A percentile compares a stretch with the other conserved stretches of the same genome.
Evolutionary conservation across 2,888 invertebrate genomes (phyloP).

Genomic region (Lochmaea crataegi): DNA sequence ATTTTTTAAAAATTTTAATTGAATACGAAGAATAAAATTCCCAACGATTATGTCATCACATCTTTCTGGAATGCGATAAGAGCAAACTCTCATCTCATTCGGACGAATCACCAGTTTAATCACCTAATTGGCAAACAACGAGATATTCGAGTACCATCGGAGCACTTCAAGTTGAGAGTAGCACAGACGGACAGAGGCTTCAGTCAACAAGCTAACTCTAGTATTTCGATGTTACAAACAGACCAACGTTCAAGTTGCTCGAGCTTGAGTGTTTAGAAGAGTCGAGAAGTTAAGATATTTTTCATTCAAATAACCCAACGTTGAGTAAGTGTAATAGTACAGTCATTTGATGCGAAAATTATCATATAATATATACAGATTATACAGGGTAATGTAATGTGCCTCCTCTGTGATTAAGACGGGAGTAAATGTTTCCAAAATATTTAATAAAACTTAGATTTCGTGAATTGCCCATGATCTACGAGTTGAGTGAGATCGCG

Average conservation of each 20-base stretch:
- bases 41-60: background rate
- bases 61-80: background rate
- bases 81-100: background rate
- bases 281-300: background rate
- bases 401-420: too few relatives aligned
- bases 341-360: too few relatives aligned
- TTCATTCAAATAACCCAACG: background rate
- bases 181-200: slow-evolving; percentile 27
- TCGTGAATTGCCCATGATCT: too few relatives aligned
- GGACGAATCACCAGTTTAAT: slow-evolving; percentile 24
- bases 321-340: background rate
- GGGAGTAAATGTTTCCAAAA: too few relatives aligned
- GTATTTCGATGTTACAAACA: slow-evolving; percentile 27
- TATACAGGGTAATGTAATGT: too few relatives aligned
- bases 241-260: slow-evolving; percentile 32
- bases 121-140: slow-evolving; percentile 37
- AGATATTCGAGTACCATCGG: slow-evolving; percentile 18
- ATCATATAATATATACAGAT: too few relatives aligned
- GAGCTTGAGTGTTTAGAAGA: slow-evolving; percentile 3
- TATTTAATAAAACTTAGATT: too few relatives aligned
- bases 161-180: slow-evolving; percentile 17
- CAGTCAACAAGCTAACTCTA: slow-evolving; percentile 37
- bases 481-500: too few relatives aligned
- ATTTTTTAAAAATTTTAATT: background rate
- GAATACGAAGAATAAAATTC: too few relatives aligned